These are phyloP conservation scores for Crematogaster levior DNA, from an alignment of 2,888 invertebrate genomes.

Conservation along the genomic window DNA sequence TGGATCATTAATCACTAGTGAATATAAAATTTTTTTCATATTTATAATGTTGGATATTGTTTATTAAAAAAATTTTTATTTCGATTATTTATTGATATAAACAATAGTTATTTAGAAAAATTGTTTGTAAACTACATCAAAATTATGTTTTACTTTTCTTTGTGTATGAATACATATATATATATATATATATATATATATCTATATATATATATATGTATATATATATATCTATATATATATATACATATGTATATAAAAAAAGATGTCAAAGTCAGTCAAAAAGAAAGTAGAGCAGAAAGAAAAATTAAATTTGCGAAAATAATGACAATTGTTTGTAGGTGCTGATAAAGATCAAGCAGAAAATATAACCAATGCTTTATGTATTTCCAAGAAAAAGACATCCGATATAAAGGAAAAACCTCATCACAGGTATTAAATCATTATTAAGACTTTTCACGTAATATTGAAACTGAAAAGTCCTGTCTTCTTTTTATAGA, in stretches of 20 bases:
- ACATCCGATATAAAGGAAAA: neutral
- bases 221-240: too few species aligned
- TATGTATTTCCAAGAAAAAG: neutral
- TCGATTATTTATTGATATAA: neutral
- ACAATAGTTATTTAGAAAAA: neutral
- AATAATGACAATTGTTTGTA: constrained; percentile 22
- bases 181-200: too few species aligned
- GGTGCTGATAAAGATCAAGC: constrained; percentile 50
- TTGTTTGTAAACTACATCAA: neutral
- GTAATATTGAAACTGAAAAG: neutral
- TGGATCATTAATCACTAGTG: too few species aligned
- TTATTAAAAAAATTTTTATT: neutral
- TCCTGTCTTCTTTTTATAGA: constrained; percentile 42
- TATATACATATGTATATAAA: too few species aligned
- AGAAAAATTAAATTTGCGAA: too few species aligned
- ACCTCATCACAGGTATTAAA: constrained; percentile 29
- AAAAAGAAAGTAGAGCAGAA: too few species aligned
- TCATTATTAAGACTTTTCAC: neutral
- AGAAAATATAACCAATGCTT: constrained; percentile 1
- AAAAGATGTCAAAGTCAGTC: neutral
- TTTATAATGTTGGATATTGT: too few species aligned
- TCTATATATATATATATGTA: too few species aligned
- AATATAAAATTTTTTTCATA: too few species aligned
- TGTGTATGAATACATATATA: neutral
- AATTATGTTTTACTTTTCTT: neutral